phyloP scores from a whole-genome alignment of 2,888 invertebrate species.

The Yponomeuta evonymella region DNA sequence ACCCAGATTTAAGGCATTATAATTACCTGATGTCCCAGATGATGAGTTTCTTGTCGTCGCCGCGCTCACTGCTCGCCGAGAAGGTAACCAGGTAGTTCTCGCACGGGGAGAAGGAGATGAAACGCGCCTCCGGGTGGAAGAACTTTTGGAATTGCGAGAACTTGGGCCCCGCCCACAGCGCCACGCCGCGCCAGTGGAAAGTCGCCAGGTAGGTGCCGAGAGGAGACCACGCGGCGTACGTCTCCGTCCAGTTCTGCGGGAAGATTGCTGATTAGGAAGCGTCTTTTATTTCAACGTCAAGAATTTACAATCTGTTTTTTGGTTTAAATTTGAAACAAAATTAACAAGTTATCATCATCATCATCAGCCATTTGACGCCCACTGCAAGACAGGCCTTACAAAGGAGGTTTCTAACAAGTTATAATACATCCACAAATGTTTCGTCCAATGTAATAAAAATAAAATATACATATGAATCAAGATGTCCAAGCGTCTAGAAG shows the following conservation, averaged over 20 bases:
- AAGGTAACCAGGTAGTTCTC: slow-evolving; percentile 98
- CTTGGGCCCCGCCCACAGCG: slow-evolving; percentile 97
- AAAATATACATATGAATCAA: too few species aligned
- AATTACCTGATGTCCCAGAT: slow-evolving; percentile 95
- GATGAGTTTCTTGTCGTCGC: slow-evolving; percentile 88
- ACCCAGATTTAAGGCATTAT: too few species aligned
- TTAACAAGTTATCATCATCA: too few species aligned
- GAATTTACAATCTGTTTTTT: too few species aligned
- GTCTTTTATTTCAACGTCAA: too few species aligned
- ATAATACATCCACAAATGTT: too few species aligned
- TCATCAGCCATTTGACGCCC: too few species aligned
- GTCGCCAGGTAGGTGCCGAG: slow-evolving; percentile 97
- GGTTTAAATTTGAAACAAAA: too few species aligned
- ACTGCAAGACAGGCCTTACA: too few species aligned
- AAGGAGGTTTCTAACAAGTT: too few species aligned
- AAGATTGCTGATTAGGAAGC: background rate
- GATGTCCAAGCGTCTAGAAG: too few species aligned
- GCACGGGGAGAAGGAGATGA: slow-evolving; percentile 98
- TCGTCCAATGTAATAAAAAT: too few species aligned
- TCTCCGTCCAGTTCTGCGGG: slow-evolving; percentile 93
- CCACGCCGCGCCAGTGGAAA: slow-evolving; percentile 96
- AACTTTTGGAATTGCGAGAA: slow-evolving; percentile 95
- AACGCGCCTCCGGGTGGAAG: slow-evolving; percentile 91
- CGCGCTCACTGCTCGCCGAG: slow-evolving; percentile 85
- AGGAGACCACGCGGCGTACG: slow-evolving; percentile 98